Evolutionary conservation across 2,113 vertebrate species (phyloP).

Genomic region (Porphyrio hochstetteri): DNA sequence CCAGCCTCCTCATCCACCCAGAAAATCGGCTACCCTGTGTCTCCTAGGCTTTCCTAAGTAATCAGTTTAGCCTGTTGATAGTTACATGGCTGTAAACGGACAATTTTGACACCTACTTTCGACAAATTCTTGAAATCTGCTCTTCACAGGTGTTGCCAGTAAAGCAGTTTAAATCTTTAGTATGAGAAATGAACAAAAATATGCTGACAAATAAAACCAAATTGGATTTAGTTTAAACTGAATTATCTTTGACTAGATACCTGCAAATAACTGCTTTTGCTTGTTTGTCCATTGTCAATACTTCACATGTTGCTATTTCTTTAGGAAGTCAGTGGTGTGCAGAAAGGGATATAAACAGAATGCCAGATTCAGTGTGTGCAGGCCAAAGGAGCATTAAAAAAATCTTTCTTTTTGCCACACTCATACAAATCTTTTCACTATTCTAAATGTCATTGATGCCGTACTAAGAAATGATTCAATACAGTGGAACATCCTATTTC

Average conservation of each 20-base stretch:
- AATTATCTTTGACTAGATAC: neutral
- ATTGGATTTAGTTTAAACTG: neutral
- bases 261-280: neutral
- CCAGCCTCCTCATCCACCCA: neutral
- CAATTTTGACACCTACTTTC: neutral
- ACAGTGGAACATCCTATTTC: slow-evolving; percentile 41
- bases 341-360: neutral
- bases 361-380: accelerated
- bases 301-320: neutral
- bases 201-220: neutral
- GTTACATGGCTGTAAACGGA: neutral
- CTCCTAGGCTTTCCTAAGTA: neutral
- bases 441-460: slow-evolving; percentile 7
- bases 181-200: neutral
- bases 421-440: neutral
- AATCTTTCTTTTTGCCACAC: neutral
- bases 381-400: neutral
- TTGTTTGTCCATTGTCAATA: neutral
- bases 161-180: neutral
- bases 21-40: neutral
- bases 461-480: neutral
- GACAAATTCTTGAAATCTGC: neutral
- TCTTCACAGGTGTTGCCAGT: neutral
- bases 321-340: neutral
- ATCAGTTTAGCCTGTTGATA: accelerated